phyloP scores from a whole-genome alignment of 2,113 vertebrate genomes.

The Micronycteris hirsuta region DNA sequence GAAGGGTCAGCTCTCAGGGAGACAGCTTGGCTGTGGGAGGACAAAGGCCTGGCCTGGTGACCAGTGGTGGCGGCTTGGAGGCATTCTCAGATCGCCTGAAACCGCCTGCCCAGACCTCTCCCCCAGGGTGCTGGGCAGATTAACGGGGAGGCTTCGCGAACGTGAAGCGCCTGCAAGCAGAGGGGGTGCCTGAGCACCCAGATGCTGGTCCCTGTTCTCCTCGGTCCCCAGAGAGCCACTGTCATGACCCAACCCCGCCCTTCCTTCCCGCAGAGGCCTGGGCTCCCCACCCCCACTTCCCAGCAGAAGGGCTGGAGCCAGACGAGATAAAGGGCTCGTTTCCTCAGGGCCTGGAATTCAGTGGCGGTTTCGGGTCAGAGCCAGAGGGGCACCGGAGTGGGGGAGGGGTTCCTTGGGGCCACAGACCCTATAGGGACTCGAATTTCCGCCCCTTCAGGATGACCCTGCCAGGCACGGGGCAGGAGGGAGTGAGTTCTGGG shows the following conservation, averaged over 20 bases:
- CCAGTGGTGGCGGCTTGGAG: neutral
- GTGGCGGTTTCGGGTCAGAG: constrained; percentile 9
- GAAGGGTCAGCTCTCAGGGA: neutral
- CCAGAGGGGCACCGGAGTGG: neutral
- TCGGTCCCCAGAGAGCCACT: neutral
- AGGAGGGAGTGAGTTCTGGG: neutral
- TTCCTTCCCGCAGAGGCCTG: constrained; percentile 37
- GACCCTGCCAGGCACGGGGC: neutral
- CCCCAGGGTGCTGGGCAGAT: no score
- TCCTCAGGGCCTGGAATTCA: neutral
- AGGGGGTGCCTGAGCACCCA: neutral
- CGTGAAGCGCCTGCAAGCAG: neutral
- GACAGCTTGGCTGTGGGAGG: neutral
- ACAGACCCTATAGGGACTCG: neutral
- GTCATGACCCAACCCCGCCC: neutral
- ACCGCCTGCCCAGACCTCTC: neutral
- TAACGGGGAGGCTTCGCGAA: neutral
- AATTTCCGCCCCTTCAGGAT: neutral
- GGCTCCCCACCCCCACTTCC: constrained; percentile 42
- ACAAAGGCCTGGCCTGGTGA: neutral
- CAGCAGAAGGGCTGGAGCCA: constrained; percentile 54
- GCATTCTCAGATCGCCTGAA: neutral
- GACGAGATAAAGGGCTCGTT: constrained; percentile 57
- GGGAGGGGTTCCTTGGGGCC: neutral
- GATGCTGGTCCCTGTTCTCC: neutral